Evolutionary conservation across 2,113 vertebrate genomes (phyloP), one percentile per base, ranked within the genome.

Genomic region (Leucosticte australis): DNA sequence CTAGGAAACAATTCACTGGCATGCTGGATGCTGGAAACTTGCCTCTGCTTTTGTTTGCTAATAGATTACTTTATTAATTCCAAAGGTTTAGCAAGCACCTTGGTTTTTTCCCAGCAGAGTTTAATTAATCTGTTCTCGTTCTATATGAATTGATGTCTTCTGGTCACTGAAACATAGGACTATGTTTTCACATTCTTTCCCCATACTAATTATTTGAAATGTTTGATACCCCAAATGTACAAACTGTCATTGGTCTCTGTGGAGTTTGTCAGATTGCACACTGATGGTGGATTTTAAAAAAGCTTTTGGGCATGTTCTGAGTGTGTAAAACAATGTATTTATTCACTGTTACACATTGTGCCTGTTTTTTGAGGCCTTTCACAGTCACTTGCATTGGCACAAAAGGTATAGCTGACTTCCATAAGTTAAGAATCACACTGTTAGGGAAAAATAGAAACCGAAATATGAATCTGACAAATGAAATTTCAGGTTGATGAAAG

Each of bases 21-120:
- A 24, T 64, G 63, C 77, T 87, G 80, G 73, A 65, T 91, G 69
- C 67, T 88, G 76, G 62, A 95, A 95, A 92, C 53, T 80, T 93
- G 57, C 83, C 57, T 92, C 65, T 86, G 70, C 70, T 95, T 95
- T 91, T 95, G 81, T 92, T 94, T 95, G 67, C 87, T 68, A 83
- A 63, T 39, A 68, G 42, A 83, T 93, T 84, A 39, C 49, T 86
- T 90, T 78, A 82, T 57, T 84, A 82, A 74, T 81, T 92, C 35
- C 30, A 76, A 87, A 93, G 53, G 15, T 87, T 96, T 92, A 90
- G n/a, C 4, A 17, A 78, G 49, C 41, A 65, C 56, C 44, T 83
- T 83, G 21, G 1, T 27, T 87, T 46, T 83, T 78, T 83, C 33
- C 28, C 15, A 70, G n/a, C 28, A 55, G 49, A 33, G 15, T 81